A percentile compares a stretch with the other conserved stretches of the same genome.
phyloP scores from a whole-genome alignment of 2,113 vertebrate species.

The Oophaga pumilio region DNA sequence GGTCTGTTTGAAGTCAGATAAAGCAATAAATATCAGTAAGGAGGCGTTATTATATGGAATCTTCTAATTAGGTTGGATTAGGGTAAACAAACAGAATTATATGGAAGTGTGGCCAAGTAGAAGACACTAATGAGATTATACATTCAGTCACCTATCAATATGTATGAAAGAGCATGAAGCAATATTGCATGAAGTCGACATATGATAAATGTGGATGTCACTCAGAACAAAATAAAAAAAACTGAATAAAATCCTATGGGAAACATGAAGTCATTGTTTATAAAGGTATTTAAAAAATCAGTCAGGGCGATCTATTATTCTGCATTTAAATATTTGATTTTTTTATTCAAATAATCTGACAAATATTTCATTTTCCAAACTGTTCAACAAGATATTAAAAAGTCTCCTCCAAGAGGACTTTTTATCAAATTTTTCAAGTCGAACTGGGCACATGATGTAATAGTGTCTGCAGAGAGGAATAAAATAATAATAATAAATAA shows the following conservation, averaged over 20 bases:
- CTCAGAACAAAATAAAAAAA: not conserved
- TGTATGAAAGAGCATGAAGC: not conserved
- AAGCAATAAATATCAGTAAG: not conserved
- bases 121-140: slow-evolving; percentile 2
- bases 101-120: not conserved
- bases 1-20: not conserved
- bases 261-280: not conserved
- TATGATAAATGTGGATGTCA: not conserved
- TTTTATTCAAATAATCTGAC: not conserved
- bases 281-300: not conserved
- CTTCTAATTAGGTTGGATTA: slow-evolving; percentile 16
- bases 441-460: no score
- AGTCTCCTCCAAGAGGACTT: no score
- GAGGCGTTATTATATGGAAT: not conserved
- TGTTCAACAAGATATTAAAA: no score
- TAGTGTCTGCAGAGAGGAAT: no score
- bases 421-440: no score
- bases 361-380: not conserved
- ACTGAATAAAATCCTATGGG: not conserved
- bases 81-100: not conserved
- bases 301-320: not conserved
- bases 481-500: no score
- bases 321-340: not conserved
- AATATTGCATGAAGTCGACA: not conserved
- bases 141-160: not conserved